Evolutionary conservation across 2,888 invertebrate species (phyloP), one percentile per base, ranked within the genome.

Genomic region (Scaptomyza tumidula): DNA sequence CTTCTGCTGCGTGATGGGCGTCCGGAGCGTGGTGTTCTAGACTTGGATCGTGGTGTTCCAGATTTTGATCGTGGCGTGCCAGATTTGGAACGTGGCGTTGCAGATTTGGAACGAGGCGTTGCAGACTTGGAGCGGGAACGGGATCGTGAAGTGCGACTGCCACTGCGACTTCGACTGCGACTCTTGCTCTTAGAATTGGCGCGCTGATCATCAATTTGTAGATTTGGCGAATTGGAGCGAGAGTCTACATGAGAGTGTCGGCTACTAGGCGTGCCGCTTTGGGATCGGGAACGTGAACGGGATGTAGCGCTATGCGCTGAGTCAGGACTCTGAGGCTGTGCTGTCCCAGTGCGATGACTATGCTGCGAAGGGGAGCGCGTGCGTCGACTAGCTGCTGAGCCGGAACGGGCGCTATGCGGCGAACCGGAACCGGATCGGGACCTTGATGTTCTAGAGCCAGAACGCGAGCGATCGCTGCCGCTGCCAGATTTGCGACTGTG

Each of bases 191-290:
- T 85, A 3, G 92, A 91, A 49, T 88, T 86, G 27, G 92, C 93
- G 27, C 90, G 86, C 37, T 92, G 91, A 55, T 92, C 92, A 78
- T 93, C 93, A 57, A 93, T 93, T 91, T 93, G 92, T 43, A 93
- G 90, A 79, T 93, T 93, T 0, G 93, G 93, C 14, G 93, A 93
- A 29, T 93, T 93, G 0, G 91, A 93, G 7, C 94, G 93, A 19
- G 93, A 93, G 0, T 94, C 92, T 86, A 60, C 37, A 27, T 92
- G 60, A 57, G 61, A n/a, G 27, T n/a, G 71, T 54, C 16, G 90
- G 88, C 75, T 89, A 64, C 59, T 75, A 53, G 75, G 78, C 53
- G 74, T 74, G 11, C 63, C 78, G n/a, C 78, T 83, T 16, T 64
- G 72, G 6, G 92, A 90, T 6, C 69, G 80, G 4, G 71, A 62